A percentile compares a stretch with the other conserved stretches of the same genome.
These are phyloP conservation scores for Drosophila obscura DNA, from an alignment of 1,140 invertebrate genomes.

Conservation along the genomic window DNA sequence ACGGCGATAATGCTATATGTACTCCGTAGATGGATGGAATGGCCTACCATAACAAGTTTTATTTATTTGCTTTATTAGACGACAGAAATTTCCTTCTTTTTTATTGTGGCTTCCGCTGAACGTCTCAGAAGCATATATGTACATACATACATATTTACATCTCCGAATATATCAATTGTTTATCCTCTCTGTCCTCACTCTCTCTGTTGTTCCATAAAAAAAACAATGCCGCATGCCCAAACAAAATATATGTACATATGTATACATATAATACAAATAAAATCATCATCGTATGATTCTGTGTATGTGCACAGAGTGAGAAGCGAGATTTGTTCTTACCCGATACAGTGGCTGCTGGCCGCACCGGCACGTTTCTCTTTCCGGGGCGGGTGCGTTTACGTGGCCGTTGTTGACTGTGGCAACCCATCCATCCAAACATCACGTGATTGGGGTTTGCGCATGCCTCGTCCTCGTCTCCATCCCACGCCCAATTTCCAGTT, in stretches of 20 bases:
- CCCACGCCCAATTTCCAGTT: constrained; percentile 13
- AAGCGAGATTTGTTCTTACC: constrained; percentile 10
- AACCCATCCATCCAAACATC: constrained; percentile 49
- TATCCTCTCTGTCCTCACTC: constrained; percentile 4
- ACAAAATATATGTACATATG: constrained; percentile 1
- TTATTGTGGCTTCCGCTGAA: constrained; percentile 29
- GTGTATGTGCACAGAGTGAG: constrained; percentile 38
- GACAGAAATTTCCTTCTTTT: constrained; percentile 25
- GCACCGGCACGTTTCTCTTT: background rate
- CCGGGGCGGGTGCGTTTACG: constrained; percentile 50
- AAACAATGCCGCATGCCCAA: constrained; percentile 51
- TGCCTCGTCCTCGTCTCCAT: constrained; percentile 29
- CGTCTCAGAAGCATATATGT: constrained; percentile 3
- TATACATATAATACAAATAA: constrained; percentile 31
- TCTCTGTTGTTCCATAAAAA: background rate
- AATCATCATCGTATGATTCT: constrained; percentile 69
- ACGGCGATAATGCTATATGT: constrained; percentile 25
- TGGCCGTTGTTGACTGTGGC: constrained; percentile 56
- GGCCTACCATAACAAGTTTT: constrained; percentile 55
- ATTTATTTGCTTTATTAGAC: constrained; percentile 28
- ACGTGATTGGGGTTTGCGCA: constrained; percentile 71
- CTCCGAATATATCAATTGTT: constrained; percentile 36
- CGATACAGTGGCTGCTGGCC: background rate
- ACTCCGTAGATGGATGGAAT: constrained; percentile 11
- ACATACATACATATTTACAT: background rate